Conservation (phyloP, 2,797 vertebrate species). For the Discoglossus pictus region DNA sequence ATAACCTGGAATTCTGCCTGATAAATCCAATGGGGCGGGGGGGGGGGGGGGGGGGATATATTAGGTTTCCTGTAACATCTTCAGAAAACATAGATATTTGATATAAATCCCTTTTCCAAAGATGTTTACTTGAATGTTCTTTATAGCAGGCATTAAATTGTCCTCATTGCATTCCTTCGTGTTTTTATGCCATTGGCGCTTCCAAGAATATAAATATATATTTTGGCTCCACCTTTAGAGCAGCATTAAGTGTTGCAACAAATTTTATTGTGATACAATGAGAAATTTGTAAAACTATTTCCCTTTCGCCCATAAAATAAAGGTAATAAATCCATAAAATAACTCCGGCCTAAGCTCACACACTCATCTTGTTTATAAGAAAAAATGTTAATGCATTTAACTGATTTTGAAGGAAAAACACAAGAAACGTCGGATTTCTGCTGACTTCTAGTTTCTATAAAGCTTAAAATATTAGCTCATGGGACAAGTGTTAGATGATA, state of each 20-base stretch:
- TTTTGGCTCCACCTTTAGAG: constrained; percentile 13
- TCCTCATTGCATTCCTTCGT: no score
- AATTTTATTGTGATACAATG: constrained; percentile 24
- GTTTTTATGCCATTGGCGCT: not conserved
- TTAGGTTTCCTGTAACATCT: no score
- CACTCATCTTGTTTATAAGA: constrained; percentile 9
- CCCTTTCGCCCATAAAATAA: constrained; percentile 15
- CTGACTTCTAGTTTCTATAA: constrained; percentile 13
- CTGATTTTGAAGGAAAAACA: constrained; percentile 14
- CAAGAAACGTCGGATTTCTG: constrained; percentile 20
- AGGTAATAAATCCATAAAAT: constrained; percentile 29
- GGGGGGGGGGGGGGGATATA: no score
- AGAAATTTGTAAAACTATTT: constrained; percentile 9
- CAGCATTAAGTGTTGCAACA: no score
- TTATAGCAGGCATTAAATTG: no score
- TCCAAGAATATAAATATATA: constrained; percentile 8
- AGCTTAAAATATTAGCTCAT: not conserved
- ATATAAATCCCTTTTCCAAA: no score
- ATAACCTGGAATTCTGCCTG: no score
- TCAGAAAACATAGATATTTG: no score
- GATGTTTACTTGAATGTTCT: no score
- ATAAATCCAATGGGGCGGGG: no score
- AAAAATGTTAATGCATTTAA: constrained; percentile 35
- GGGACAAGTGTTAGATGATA: not conserved
- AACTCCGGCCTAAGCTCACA: not conserved